Evolutionary conservation across 2,888 invertebrate species (phyloP).

Genomic region (Cremastobaeus sp.): DNA sequence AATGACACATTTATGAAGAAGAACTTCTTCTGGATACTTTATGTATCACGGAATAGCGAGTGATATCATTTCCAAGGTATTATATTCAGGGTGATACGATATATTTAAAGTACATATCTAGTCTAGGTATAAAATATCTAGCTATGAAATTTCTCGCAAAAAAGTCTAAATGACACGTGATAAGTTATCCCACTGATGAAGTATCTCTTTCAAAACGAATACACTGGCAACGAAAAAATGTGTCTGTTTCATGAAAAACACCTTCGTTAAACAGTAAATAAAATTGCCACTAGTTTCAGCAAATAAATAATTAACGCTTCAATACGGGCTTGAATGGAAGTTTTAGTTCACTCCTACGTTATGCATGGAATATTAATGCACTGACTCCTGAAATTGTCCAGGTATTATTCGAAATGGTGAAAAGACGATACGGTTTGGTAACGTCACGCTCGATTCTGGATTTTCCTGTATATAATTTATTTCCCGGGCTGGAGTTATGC

Average conservation of each 20-base stretch:
- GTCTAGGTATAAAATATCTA: constrained; percentile 29
- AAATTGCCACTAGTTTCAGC: too few relatives aligned
- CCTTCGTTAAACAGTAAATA: too few relatives aligned
- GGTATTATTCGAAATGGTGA: too few relatives aligned
- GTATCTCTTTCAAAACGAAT: constrained; percentile 13
- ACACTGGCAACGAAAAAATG: neutral
- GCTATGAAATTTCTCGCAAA: constrained; percentile 9
- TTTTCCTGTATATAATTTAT: constrained; percentile 19
- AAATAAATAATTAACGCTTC: too few relatives aligned
- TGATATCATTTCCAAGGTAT: constrained; percentile 6
- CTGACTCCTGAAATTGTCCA: too few relatives aligned
- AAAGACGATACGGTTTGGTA: constrained; percentile 10
- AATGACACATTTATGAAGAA: too few relatives aligned
- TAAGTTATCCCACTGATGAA: constrained; percentile 17
- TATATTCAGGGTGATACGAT: constrained; percentile 3
- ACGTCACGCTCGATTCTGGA: constrained; percentile 10
- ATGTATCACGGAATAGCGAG: neutral
- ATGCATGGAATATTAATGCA: too few relatives aligned
- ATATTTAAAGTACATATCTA: constrained; percentile 14
- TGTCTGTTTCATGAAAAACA: too few relatives aligned
- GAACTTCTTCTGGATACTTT: too few relatives aligned
- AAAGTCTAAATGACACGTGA: constrained; percentile 12
- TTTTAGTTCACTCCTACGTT: too few relatives aligned
- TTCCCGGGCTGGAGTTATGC: constrained; percentile 6
- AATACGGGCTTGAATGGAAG: too few relatives aligned